Evolutionary conservation across 1,140 invertebrate genomes (phyloP).

Genomic region (Cyrtorhinus lividipennis): DNA sequence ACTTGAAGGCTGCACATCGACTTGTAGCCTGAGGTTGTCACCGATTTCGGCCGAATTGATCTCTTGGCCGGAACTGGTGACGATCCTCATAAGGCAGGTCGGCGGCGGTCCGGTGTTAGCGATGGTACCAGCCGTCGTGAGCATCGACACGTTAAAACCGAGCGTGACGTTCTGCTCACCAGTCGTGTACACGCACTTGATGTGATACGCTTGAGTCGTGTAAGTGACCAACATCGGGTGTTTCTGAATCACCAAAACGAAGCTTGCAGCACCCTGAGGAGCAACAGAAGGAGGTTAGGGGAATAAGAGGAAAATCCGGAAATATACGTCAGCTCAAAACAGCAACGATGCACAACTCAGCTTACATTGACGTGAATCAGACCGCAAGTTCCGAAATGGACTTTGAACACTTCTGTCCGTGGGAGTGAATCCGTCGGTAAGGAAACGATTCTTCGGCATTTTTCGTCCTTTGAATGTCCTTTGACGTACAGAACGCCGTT

Average conservation of each 20-base stretch:
- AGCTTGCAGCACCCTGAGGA: conserved; percentile 70
- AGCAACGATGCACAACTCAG: no score
- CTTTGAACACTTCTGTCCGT: conserved; percentile 70
- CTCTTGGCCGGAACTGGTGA: conserved; percentile 69
- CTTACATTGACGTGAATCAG: conserved; percentile 78
- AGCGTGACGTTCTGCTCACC: conserved; percentile 85
- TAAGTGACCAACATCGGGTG: conserved; percentile 91
- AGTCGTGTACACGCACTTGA: conserved; percentile 86
- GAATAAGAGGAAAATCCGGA: no score
- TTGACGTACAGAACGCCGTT: conserved; percentile 88
- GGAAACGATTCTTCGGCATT: conserved; percentile 66
- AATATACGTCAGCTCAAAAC: no score
- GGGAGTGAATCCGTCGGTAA: conserved; percentile 48
- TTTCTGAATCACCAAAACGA: conserved; percentile 85
- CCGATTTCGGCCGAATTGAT: conserved; percentile 85
- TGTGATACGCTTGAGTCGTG: conserved; percentile 86
- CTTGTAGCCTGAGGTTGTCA: conserved; percentile 77
- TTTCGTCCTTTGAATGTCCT: conserved; percentile 82
- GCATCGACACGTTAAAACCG: conserved; percentile 88
- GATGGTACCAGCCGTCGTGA: conserved; percentile 86
- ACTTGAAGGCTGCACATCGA: conserved; percentile 83
- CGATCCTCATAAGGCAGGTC: conserved; percentile 81
- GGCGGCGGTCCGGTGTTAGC: conserved; percentile 89
- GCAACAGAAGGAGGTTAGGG: no score
- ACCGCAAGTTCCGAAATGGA: conserved; percentile 80